A percentile compares a stretch with the other conserved stretches of the same genome.
Conservation (phyloP, 2,797 vertebrate genomes). For the Tinamus major region DNA sequence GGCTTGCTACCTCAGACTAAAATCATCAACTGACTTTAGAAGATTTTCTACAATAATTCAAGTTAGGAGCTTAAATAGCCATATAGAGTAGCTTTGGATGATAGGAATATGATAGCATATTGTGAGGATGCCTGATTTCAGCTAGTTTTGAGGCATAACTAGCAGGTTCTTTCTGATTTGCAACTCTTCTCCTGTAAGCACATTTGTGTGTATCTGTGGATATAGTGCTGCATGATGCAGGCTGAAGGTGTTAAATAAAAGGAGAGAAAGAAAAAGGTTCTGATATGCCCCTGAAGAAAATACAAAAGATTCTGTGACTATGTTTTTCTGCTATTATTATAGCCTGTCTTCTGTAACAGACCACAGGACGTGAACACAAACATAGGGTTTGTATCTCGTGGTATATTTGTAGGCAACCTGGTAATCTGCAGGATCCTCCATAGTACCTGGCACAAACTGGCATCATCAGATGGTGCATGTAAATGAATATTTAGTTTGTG, state of each 20-base stretch:
- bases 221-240: neutral
- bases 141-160: neutral
- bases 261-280: neutral
- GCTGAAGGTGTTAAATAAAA: neutral
- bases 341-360: neutral
- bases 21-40: neutral
- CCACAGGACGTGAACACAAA: neutral
- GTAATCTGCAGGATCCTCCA: neutral
- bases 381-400: neutral
- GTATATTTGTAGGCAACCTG: neutral
- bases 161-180: neutral
- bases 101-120: neutral
- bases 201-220: neutral
- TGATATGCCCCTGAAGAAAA: neutral
- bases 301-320: neutral
- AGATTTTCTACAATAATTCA: neutral
- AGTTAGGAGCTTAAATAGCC: neutral
- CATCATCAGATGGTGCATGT: neutral
- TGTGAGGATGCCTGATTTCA: neutral
- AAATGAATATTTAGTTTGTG: neutral
- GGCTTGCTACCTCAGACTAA: neutral
- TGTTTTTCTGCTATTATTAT: neutral
- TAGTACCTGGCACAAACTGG: neutral
- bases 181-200: neutral
- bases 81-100: neutral